phyloP scores from a whole-genome alignment of 2,888 invertebrate genomes.

The Chrysolina haemoptera region DNA sequence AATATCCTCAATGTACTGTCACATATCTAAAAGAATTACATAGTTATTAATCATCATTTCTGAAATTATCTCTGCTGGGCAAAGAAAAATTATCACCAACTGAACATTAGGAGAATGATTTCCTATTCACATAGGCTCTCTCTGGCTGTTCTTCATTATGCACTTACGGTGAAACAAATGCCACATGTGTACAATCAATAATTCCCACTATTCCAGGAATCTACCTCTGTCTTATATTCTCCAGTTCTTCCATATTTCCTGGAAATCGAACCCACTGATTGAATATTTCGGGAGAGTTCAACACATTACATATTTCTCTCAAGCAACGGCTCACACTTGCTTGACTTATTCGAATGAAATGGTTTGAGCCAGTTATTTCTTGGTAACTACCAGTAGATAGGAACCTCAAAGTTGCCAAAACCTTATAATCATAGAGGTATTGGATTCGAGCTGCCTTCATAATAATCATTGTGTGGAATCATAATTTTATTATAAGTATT shows the following conservation, averaged over 20 bases:
- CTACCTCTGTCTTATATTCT: conserved; percentile 27
- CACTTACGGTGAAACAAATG: background rate
- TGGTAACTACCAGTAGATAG: conserved; percentile 41
- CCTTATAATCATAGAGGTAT: conserved; percentile 25
- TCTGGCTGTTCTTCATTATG: conserved; percentile 30
- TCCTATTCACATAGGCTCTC: conserved; percentile 36
- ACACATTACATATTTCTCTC: conserved; percentile 37
- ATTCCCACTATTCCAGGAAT: conserved; percentile 34
- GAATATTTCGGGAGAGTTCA: conserved; percentile 38
- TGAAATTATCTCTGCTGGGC: background rate
- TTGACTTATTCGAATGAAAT: conserved; percentile 40
- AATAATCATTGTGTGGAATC: too few relatives aligned
- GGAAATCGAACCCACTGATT: conserved; percentile 46
- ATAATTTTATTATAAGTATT: too few relatives aligned
- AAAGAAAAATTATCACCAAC: conserved; percentile 32
- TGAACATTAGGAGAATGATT: conserved; percentile 44
- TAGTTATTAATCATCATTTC: background rate
- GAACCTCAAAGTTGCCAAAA: conserved; percentile 34
- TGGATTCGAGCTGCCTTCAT: too few relatives aligned
- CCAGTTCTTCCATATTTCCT: conserved; percentile 34
- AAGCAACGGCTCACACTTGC: conserved; percentile 35
- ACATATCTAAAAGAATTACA: conserved; percentile 40
- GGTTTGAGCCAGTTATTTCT: conserved; percentile 36
- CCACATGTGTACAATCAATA: conserved; percentile 38
- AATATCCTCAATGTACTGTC: conserved; percentile 42